Percentiles rank a stretch among this genome's conserved stretches.
Evolutionary conservation across 1,140 invertebrate species (phyloP).

Genomic region (Drosophila leontia): DNA sequence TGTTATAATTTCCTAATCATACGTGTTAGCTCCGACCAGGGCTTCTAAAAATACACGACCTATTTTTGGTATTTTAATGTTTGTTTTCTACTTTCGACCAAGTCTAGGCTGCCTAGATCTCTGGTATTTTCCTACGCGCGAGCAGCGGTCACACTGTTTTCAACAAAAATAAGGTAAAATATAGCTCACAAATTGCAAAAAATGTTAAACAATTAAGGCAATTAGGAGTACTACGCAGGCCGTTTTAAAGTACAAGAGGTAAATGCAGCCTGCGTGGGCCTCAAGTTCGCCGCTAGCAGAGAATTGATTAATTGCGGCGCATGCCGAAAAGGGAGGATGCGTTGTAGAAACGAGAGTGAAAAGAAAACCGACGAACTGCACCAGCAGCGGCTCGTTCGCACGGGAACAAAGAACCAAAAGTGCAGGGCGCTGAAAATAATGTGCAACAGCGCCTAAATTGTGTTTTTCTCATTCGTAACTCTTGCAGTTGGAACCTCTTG

Average conservation of each 20-base stretch:
- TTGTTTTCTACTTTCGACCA: neutral
- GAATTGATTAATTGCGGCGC: constrained; percentile 79
- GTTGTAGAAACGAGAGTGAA: constrained; percentile 64
- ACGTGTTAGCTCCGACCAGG: neutral
- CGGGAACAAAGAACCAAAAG: constrained; percentile 62
- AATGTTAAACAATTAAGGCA: constrained; percentile 64
- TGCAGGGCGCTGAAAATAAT: constrained; percentile 15
- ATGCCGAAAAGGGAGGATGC: constrained; percentile 79
- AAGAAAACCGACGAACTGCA: constrained; percentile 50
- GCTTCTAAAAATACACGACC: too few relatives aligned
- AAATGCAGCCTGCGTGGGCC: constrained; percentile 1
- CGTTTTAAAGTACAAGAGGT: neutral
- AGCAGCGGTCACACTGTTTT: constrained; percentile 44
- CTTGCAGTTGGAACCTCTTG: constrained; percentile 69
- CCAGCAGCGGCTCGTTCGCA: constrained; percentile 34
- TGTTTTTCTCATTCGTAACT: constrained; percentile 6
- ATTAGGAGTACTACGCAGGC: constrained; percentile 9
- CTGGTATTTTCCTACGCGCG: neutral
- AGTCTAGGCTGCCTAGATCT: constrained; percentile 5
- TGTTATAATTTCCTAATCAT: neutral
- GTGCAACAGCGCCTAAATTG: constrained; percentile 21
- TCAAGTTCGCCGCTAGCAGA: constrained; percentile 8
- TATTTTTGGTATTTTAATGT: neutral
- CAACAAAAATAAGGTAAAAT: constrained; percentile 82
- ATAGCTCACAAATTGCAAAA: constrained; percentile 46